Evolutionary conservation across 2,888 invertebrate genomes (phyloP).

Genomic region (Serripes groenlandicus): DNA sequence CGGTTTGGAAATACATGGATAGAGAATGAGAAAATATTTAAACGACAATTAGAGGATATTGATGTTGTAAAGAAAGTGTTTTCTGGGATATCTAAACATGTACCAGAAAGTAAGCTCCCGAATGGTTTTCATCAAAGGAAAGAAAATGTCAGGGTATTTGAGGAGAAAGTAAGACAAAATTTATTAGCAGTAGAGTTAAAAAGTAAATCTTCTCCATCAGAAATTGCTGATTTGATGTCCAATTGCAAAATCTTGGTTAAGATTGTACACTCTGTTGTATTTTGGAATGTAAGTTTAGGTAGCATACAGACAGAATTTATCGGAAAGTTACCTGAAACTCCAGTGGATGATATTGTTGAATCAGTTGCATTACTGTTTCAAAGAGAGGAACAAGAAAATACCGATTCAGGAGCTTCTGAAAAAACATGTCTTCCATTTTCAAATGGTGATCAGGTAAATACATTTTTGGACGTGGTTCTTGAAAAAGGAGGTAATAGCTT

Average conservation of each 20-base stretch:
- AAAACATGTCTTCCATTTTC: neutral
- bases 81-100: neutral
- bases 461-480: neutral
- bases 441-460: neutral
- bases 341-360: neutral
- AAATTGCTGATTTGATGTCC: neutral
- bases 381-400: neutral
- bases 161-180: neutral
- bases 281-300: constrained; percentile 37
- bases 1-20: neutral
- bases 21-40: neutral
- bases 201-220: neutral
- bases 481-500: constrained; percentile 1
- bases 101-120: neutral
- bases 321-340: neutral
- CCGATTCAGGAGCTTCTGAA: too few relatives aligned
- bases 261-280: constrained; percentile 19
- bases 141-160: neutral
- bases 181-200: neutral
- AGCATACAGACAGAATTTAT: neutral
- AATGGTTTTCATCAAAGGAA: neutral
- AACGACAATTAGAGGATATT: neutral
- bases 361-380: neutral
- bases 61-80: neutral
- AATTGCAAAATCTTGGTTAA: neutral